A percentile compares a stretch with the other conserved stretches of the same genome.
Evolutionary conservation across 2,888 invertebrate species (phyloP).

Genomic region (Microctonus aethiopoides): DNA sequence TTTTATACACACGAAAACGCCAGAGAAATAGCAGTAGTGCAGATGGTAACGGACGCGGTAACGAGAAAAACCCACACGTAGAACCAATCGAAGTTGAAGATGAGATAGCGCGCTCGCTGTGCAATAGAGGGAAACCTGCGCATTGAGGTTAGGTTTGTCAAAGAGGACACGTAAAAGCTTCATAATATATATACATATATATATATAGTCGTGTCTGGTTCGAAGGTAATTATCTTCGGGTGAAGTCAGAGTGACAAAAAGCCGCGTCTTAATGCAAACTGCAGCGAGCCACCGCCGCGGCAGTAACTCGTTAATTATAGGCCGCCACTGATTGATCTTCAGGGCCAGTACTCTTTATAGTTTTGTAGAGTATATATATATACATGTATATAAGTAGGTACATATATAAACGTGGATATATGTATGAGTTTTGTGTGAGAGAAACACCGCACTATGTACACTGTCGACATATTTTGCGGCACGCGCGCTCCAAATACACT

Average conservation of each 20-base stretch:
- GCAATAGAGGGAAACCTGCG: not conserved
- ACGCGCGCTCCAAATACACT: constrained; percentile 46
- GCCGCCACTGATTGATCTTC: constrained; percentile 66
- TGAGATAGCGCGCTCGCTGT: constrained; percentile 14
- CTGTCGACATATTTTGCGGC: constrained; percentile 59
- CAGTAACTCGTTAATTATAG: constrained; percentile 67
- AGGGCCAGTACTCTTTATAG: constrained; percentile 42
- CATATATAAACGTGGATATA: constrained; percentile 9
- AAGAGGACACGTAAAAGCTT: not conserved
- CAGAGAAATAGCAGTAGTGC: not conserved
- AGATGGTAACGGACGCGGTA: constrained; percentile 41
- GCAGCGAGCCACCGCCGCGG: constrained; percentile 41
- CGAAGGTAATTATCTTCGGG: constrained; percentile 39
- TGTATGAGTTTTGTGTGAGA: not conserved
- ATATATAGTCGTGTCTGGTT: constrained; percentile 29
- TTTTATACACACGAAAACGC: not conserved
- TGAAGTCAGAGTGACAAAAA: constrained; percentile 63
- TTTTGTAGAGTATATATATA: not conserved
- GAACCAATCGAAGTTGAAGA: constrained; percentile 60
- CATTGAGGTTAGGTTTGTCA: not conserved
- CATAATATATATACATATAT: not conserved
- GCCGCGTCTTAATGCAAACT: constrained; percentile 65
- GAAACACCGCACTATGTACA: constrained; percentile 49
- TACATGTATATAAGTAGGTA: not conserved
- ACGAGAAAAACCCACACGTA: constrained; percentile 62